These are phyloP conservation scores for Loxodonta africana DNA, from an alignment of 2,113 vertebrate species.

Conservation along the genomic window DNA sequence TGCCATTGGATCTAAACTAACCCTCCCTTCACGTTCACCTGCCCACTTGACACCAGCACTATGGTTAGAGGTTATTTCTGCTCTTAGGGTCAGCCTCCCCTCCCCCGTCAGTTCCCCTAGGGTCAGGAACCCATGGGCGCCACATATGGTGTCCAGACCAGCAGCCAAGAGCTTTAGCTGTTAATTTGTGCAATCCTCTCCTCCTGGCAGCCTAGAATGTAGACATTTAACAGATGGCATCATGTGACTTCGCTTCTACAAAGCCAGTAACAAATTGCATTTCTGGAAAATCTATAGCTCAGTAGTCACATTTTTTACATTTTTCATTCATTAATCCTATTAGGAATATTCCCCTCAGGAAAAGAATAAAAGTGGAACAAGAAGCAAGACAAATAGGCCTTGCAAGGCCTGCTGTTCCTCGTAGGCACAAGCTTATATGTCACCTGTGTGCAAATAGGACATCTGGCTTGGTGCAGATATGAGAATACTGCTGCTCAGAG, in stretches of 20 bases:
- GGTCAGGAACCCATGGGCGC: background rate
- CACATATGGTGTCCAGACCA: background rate
- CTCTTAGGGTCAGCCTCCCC: background rate
- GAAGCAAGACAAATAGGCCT: slow-evolving; percentile 56
- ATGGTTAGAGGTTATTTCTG: background rate
- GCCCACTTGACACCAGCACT: background rate
- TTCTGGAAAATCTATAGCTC: slow-evolving; percentile 61
- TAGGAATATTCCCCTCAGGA: slow-evolving; percentile 55
- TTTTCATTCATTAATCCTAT: slow-evolving; percentile 73
- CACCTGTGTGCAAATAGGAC: slow-evolving; percentile 7
- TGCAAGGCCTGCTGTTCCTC: slow-evolving; percentile 39
- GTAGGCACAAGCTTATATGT: background rate
- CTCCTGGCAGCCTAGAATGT: background rate
- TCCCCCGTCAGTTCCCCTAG: background rate
- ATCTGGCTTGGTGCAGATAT: slow-evolving; percentile 11
- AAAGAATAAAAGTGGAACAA: slow-evolving; percentile 26
- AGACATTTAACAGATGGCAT: background rate
- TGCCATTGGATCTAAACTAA: background rate
- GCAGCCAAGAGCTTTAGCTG: background rate
- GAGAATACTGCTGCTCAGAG: background rate
- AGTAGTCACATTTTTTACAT: slow-evolving; percentile 49
- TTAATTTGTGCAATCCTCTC: background rate
- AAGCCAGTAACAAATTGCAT: background rate
- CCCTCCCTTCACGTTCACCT: accelerated
- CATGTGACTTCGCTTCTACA: background rate